These are phyloP conservation scores for Pseudorhiza aurosa DNA, from an alignment of 30 jellyfish, hydroid and myxozoan species.

Conservation along the genomic window DNA sequence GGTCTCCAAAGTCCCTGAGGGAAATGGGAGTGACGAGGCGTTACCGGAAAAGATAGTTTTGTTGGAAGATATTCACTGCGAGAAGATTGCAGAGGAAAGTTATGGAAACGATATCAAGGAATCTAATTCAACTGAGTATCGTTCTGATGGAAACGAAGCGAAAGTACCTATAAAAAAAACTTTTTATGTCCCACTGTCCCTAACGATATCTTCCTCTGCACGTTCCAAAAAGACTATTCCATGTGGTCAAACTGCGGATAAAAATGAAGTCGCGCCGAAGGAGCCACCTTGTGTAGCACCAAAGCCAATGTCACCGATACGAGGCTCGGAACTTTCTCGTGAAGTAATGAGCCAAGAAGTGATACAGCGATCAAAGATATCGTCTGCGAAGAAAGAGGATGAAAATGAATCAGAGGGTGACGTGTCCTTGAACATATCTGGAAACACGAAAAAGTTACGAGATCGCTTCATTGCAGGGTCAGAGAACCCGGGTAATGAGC, in stretches of 20 bases:
- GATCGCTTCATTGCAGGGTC: slow-evolving; percentile 10
- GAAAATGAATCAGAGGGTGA: background rate
- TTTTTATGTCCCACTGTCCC: background rate
- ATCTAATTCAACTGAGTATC: background rate
- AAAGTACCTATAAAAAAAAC: background rate
- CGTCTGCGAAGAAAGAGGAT: background rate
- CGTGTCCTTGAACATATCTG: background rate
- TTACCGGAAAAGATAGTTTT: background rate
- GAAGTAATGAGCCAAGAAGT: background rate
- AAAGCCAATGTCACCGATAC: slow-evolving; percentile 35
- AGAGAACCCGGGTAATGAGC: background rate
- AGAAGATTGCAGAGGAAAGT: background rate
- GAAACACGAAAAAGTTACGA: slow-evolving; percentile 28
- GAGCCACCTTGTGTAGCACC: slow-evolving; percentile 56
- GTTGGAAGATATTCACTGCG: background rate
- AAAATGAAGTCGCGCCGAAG: slow-evolving; percentile 1
- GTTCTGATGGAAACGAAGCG: background rate
- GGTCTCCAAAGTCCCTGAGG: no score
- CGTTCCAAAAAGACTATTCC: background rate
- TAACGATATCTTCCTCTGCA: background rate
- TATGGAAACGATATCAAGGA: background rate
- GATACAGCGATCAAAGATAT: background rate
- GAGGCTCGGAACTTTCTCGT: background rate
- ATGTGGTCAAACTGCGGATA: background rate
- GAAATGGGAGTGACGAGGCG: background rate